These are phyloP conservation scores for Phenganax subtilis DNA, from an alignment of 92 coral and sea anemone genomes.

Conservation along the genomic window DNA sequence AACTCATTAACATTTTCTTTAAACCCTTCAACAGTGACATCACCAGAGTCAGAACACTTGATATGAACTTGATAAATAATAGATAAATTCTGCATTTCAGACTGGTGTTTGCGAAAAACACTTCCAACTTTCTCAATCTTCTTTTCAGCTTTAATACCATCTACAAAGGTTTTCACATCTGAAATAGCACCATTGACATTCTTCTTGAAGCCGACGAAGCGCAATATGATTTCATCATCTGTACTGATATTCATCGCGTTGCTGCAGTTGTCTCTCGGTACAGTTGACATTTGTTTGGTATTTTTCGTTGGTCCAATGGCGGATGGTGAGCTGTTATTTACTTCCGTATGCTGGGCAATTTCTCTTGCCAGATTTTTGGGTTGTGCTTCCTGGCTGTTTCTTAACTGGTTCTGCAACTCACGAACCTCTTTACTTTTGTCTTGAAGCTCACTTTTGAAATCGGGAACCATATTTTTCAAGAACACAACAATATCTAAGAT, in stretches of 20 bases:
- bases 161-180: conserved; percentile 1
- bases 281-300: background rate
- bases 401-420: background rate
- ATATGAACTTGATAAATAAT: conserved; percentile 6
- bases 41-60: background rate
- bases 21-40: background rate
- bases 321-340: background rate
- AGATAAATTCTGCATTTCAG: conserved; percentile 13
- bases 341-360: background rate
- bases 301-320: background rate
- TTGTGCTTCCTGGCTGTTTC: background rate
- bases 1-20: conserved; percentile 13
- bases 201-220: background rate
- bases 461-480: conserved; percentile 22
- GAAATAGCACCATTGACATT: background rate
- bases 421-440: background rate
- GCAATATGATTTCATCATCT: background rate
- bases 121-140: conserved; percentile 4
- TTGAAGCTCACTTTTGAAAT: conserved; percentile 3
- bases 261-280: background rate
- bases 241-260: background rate
- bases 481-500: conserved; percentile 11
- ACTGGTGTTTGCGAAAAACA: conserved; percentile 2
- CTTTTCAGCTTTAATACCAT: background rate
- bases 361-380: background rate